These are phyloP conservation scores for Synaphobranchus kaupii DNA, from an alignment of 2,797 vertebrate species.

Conservation along the genomic window DNA sequence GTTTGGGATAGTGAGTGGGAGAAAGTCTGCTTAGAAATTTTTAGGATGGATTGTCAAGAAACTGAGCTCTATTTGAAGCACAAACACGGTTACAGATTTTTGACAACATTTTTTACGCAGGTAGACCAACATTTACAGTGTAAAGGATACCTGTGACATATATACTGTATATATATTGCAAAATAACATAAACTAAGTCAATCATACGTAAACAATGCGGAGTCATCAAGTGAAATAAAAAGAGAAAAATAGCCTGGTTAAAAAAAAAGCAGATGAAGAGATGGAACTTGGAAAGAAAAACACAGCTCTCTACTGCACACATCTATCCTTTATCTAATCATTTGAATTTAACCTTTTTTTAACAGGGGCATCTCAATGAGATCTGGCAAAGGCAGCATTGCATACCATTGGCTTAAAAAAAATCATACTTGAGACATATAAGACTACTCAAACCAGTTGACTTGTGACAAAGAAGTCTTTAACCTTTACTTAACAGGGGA, in stretches of 20 bases:
- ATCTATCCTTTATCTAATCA: too few relatives aligned
- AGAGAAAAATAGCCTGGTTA: not conserved
- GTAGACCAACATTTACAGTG: not conserved
- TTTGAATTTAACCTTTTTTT: too few relatives aligned
- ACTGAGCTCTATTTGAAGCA: not conserved
- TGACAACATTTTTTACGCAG: not conserved
- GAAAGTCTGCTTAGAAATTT: not conserved
- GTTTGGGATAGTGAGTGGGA: not conserved
- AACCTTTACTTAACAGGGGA: not conserved
- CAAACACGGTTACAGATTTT: not conserved
- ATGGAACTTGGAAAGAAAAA: not conserved
- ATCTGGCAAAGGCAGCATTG: too few relatives aligned
- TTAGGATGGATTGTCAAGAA: not conserved
- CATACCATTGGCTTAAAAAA: too few relatives aligned
- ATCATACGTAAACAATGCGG: not conserved
- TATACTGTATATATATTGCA: not conserved
- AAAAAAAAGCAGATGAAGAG: not conserved
- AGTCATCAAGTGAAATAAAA: not conserved
- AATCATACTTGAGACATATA: too few relatives aligned
- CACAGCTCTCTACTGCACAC: not conserved
- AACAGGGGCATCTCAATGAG: not conserved
- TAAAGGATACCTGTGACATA: not conserved
- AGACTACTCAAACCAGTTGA: too few relatives aligned
- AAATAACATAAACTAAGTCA: not conserved
- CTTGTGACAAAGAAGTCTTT: too few relatives aligned